These are phyloP conservation scores for Aegithalos caudatus DNA, from an alignment of 2,113 vertebrate species.

Conservation along the genomic window DNA sequence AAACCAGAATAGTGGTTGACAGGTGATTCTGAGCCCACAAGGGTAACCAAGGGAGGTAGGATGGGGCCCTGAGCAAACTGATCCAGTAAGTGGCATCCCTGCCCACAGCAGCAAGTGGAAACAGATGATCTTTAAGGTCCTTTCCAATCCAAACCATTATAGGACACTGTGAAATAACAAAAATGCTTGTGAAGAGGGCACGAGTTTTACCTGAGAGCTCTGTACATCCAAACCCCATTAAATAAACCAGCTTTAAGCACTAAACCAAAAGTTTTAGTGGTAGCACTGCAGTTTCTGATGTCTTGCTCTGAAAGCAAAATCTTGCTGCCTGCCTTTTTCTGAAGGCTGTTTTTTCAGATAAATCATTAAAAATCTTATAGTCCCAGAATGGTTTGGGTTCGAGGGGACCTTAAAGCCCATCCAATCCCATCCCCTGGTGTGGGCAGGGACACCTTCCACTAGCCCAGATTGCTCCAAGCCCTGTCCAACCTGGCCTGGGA, in stretches of 20 bases:
- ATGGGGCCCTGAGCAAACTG: background rate
- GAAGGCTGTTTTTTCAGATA: background rate
- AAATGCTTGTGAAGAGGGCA: background rate
- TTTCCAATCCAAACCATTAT: background rate
- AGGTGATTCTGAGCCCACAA: background rate
- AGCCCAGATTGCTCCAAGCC: accelerated
- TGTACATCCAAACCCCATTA: background rate
- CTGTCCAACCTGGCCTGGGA: accelerated
- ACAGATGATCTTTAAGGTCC: background rate
- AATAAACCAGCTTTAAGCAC: background rate
- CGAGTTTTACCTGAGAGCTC: background rate
- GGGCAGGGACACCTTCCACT: background rate
- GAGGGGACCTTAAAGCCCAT: background rate
- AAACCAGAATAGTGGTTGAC: background rate
- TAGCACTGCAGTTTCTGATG: background rate
- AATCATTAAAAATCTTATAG: background rate
- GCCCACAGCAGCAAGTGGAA: background rate
- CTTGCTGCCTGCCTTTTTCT: background rate
- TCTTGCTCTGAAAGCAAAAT: background rate
- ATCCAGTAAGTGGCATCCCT: background rate
- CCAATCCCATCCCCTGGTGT: accelerated
- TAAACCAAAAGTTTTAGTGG: background rate
- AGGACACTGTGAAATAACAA: background rate
- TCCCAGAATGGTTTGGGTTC: background rate
- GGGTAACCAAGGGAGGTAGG: background rate